Evolutionary conservation across 2,113 vertebrate genomes (phyloP).

Genomic region (Arizona elegans): DNA sequence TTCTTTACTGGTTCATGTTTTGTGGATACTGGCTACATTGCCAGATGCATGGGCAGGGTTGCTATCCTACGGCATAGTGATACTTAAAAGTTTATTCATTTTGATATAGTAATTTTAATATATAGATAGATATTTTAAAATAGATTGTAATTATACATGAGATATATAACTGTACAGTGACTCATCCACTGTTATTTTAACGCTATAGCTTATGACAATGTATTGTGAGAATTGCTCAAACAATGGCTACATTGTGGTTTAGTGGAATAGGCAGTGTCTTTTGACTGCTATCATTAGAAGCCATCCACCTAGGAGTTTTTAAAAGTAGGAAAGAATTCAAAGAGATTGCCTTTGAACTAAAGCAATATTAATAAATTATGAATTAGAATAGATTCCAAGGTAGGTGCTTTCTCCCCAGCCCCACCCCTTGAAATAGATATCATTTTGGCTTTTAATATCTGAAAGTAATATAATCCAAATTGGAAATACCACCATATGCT

Average conservation of each 20-base stretch:
- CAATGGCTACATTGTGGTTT: background rate
- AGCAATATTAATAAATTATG: background rate
- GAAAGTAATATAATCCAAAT: background rate
- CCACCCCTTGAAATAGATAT: background rate
- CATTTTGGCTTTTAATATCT: background rate
- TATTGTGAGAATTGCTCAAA: background rate
- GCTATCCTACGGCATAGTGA: conserved; percentile 48
- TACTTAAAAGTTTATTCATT: conserved; percentile 29
- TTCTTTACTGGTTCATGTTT: conserved; percentile 35
- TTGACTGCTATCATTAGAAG: background rate
- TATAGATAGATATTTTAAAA: background rate
- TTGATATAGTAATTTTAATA: background rate
- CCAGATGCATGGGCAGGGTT: conserved; percentile 42
- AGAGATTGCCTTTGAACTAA: background rate
- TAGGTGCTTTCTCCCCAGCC: background rate
- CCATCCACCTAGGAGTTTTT: background rate
- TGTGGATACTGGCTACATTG: conserved; percentile 33
- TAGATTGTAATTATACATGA: background rate
- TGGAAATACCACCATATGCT: background rate
- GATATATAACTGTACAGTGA: background rate
- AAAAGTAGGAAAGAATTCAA: background rate
- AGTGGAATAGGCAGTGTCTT: background rate
- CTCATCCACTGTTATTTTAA: background rate
- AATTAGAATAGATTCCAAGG: background rate
- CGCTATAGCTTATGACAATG: background rate